Percentiles rank a stretch among this genome's conserved stretches.
phyloP scores from a whole-genome alignment of 2,113 vertebrate species.

The Chlamydotis undulata region DNA sequence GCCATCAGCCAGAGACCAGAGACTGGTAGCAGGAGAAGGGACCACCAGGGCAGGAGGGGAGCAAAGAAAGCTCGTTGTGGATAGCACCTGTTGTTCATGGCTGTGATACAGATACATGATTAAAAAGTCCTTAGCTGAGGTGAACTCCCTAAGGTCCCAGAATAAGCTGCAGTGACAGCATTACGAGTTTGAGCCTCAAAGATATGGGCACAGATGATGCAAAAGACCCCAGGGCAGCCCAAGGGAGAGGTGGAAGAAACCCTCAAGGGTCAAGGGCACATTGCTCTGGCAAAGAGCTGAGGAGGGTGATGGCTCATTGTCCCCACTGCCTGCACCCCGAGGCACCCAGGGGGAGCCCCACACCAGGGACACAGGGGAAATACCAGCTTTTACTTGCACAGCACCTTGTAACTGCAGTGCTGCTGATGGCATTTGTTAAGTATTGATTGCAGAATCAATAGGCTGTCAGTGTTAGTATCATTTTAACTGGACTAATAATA shows the following conservation, averaged over 20 bases:
- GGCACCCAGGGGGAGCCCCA: neutral
- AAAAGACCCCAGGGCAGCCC: neutral
- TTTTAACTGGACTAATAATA: neutral
- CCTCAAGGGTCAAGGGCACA: fast-evolving
- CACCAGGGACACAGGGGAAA: neutral
- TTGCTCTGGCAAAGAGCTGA: neutral
- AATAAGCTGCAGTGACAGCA: neutral
- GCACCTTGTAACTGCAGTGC: neutral
- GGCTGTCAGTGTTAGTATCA: neutral
- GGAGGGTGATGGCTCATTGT: neutral
- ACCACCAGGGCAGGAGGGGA: neutral
- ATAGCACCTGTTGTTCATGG: neutral
- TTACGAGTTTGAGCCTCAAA: fast-evolving
- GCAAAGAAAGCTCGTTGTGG: neutral
- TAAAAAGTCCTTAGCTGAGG: neutral
- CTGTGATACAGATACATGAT: fast-evolving
- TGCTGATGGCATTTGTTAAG: neutral
- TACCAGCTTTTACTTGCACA: neutral
- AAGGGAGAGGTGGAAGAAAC: neutral
- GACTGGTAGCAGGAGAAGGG: neutral
- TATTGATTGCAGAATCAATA: neutral
- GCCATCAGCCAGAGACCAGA: neutral
- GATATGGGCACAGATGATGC: neutral
- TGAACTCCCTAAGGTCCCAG: too few species aligned
- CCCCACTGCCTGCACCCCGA: neutral